Evolutionary conservation across 1,140 invertebrate species (phyloP).

Genomic region (Antheraea pernyi): DNA sequence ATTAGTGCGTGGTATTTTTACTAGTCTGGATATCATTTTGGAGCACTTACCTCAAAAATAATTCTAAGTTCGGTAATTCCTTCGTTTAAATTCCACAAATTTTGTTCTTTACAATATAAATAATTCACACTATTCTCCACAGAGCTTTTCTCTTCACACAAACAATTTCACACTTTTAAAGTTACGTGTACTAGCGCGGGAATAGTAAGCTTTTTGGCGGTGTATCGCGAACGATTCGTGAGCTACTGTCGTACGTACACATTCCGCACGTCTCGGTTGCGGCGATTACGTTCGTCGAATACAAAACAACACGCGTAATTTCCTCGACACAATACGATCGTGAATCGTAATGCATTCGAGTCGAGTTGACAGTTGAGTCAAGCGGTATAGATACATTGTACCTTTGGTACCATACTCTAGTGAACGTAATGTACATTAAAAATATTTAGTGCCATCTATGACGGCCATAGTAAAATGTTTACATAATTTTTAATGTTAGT

Average conservation of each 20-base stretch:
- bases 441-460: no score
- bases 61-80: background rate
- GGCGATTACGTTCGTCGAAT: constrained; percentile 61
- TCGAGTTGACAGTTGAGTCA: constrained; percentile 29
- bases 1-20: background rate
- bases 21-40: background rate
- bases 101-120: constrained; percentile 29
- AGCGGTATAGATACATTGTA: background rate
- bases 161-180: constrained; percentile 63
- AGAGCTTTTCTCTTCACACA: constrained; percentile 53
- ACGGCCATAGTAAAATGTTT: no score
- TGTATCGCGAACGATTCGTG: constrained; percentile 45
- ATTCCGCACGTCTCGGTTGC: constrained; percentile 51
- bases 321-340: constrained; percentile 6
- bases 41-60: constrained; percentile 1
- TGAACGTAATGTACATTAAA: no score
- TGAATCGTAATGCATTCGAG: constrained; percentile 18
- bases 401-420: no score
- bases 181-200: constrained; percentile 53
- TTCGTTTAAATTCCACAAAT: constrained; percentile 3
- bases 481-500: no score
- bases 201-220: constrained; percentile 53
- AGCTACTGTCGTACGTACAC: constrained; percentile 38
- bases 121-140: constrained; percentile 57
- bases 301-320: constrained; percentile 53